These are phyloP conservation scores for Scaptomyza polygonia DNA, from an alignment of 2,888 invertebrate genomes.

Conservation along the genomic window DNA sequence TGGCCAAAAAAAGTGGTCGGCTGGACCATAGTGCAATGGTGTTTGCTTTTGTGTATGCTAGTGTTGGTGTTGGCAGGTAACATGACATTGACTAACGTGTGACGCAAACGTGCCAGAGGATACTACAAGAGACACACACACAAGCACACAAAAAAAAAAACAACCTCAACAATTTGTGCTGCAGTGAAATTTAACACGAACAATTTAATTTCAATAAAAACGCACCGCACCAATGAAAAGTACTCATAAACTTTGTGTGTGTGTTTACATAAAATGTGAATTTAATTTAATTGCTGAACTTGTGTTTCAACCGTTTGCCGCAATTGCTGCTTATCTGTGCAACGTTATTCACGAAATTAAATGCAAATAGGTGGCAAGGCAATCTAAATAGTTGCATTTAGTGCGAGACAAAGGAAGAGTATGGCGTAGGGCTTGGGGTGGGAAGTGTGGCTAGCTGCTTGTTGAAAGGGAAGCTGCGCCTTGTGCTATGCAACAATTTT, in stretches of 20 bases:
- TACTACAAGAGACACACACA: constrained; percentile 21
- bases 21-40: too few relatives aligned
- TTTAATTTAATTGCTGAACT: constrained; percentile 65
- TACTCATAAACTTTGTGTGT: constrained; percentile 47
- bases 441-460: not conserved
- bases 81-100: constrained; percentile 64
- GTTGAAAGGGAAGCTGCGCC: constrained; percentile 30
- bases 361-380: constrained; percentile 43
- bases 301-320: constrained; percentile 40
- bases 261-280: constrained; percentile 55
- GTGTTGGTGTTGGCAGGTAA: constrained; percentile 46
- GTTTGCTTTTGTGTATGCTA: constrained; percentile 13
- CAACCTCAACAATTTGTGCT: constrained; percentile 49
- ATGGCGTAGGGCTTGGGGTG: not conserved
- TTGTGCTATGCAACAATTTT: constrained; percentile 48
- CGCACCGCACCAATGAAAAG: constrained; percentile 39
- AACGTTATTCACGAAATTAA: constrained; percentile 43
- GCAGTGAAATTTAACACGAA: constrained; percentile 71
- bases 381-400: constrained; percentile 20
- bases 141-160: constrained; percentile 9
- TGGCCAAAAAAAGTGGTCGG: too few relatives aligned
- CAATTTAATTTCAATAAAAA: constrained; percentile 78
- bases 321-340: constrained; percentile 48
- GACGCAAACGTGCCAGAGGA: constrained; percentile 47
- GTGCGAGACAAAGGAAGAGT: not conserved